These are phyloP conservation scores for Harlomillsia oculata DNA, from an alignment of 1,140 invertebrate genomes.

Conservation along the genomic window DNA sequence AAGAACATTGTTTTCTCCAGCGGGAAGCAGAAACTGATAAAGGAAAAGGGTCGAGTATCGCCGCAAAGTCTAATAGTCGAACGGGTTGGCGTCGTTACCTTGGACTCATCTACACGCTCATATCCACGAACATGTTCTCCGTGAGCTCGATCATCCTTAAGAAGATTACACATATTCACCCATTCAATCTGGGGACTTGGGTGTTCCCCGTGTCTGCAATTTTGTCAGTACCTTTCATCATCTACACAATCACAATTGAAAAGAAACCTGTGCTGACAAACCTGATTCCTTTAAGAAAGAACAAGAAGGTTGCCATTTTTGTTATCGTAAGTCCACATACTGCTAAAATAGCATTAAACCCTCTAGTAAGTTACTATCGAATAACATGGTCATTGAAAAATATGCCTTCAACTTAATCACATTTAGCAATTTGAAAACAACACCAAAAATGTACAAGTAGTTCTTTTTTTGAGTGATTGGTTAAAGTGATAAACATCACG, in stretches of 20 bases:
- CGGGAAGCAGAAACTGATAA: neutral
- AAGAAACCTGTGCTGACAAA: constrained; percentile 13
- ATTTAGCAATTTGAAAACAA: too few relatives aligned
- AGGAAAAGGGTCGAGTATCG: too few relatives aligned
- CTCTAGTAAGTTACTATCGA: neutral
- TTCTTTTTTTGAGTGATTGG: too few relatives aligned
- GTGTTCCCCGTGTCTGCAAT: constrained; percentile 6
- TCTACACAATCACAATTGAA: neutral
- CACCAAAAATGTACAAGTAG: too few relatives aligned
- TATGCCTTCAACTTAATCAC: too few relatives aligned
- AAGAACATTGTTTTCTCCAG: too few relatives aligned
- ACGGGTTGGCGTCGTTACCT: constrained; percentile 1
- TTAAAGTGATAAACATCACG: too few relatives aligned
- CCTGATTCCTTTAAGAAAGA: constrained; percentile 5
- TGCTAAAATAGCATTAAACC: too few relatives aligned
- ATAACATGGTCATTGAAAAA: too few relatives aligned
- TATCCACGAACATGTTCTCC: constrained; percentile 16
- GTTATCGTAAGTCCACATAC: constrained; percentile 23
- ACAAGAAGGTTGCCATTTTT: constrained; percentile 15
- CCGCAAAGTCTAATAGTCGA: neutral
- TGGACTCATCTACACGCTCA: constrained; percentile 9
- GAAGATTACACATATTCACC: constrained; percentile 8
- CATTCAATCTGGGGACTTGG: constrained; percentile 12
- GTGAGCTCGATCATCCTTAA: constrained; percentile 13
- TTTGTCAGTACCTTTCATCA: constrained; percentile 1